Evolutionary conservation across 2,797 vertebrate genomes (phyloP).

Genomic region (Pteropus rufus): DNA sequence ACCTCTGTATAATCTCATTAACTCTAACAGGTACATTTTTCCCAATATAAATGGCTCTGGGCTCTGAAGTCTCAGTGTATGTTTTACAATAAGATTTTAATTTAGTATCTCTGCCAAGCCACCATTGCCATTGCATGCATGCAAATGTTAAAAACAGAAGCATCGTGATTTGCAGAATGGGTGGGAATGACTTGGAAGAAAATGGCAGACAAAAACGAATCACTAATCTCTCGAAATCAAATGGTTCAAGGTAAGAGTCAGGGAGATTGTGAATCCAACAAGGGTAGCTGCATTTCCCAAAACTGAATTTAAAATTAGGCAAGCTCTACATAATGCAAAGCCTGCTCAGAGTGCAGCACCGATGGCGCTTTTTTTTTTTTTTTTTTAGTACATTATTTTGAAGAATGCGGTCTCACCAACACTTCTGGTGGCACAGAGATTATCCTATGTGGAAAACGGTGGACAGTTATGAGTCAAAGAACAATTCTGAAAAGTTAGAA

Average conservation of each 20-base stretch:
- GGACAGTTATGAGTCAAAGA: neutral
- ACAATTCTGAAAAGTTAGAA: neutral
- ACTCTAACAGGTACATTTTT: neutral
- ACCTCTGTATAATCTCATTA: neutral
- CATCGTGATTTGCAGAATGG: neutral
- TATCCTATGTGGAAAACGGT: neutral
- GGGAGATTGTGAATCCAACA: neutral
- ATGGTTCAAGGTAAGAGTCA: neutral
- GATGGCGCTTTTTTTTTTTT: neutral
- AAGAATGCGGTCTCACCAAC: neutral
- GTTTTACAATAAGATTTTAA: neutral
- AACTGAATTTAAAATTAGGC: neutral
- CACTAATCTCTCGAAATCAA: neutral
- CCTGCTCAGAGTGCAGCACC: neutral
- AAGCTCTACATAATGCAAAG: neutral
- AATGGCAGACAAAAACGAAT: neutral
- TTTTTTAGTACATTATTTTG: neutral
- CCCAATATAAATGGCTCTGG: neutral
- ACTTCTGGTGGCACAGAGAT: neutral
- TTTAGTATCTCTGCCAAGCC: neutral
- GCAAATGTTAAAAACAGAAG: slow-evolving; percentile 1
- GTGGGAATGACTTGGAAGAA: neutral
- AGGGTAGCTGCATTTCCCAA: neutral
- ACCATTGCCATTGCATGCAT: neutral
- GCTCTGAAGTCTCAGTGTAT: neutral